Conservation (phyloP, 2,113 vertebrate species). For the Sisor rabdophorus region DNA sequence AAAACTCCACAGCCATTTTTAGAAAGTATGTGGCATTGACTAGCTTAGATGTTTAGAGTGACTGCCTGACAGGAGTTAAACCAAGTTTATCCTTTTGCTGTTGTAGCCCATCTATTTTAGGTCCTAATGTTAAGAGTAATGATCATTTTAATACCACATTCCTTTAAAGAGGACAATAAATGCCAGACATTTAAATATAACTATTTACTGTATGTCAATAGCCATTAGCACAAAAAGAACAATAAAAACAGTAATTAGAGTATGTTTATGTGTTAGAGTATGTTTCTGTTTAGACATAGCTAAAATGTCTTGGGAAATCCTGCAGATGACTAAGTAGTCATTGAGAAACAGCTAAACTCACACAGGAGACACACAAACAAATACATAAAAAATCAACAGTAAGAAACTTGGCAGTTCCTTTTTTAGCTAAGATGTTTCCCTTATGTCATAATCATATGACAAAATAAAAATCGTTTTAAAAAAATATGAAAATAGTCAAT, state of each 20-base stretch:
- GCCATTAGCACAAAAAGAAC: background rate
- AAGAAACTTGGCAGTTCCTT: background rate
- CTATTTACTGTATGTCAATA: background rate
- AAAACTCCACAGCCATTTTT: no score
- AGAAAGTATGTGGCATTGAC: no score
- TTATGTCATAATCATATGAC: background rate
- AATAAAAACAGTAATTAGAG: background rate
- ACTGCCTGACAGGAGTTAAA: no score
- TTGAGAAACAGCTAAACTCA: background rate
- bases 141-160: background rate
- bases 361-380: background rate
- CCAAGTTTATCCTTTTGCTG: no score
- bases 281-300: no score
- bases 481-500: background rate
- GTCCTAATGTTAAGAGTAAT: no score
- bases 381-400: background rate
- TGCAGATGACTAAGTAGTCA: conserved; percentile 5
- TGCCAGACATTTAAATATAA: background rate
- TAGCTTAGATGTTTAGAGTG: no score
- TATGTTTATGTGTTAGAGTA: no score
- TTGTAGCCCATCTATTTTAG: no score
- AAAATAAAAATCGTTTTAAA: background rate
- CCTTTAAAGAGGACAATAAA: background rate
- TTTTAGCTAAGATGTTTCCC: background rate
- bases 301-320: background rate